Evolutionary conservation across 2,797 vertebrate genomes (phyloP).

Genomic region (Cheirogaleus major): DNA sequence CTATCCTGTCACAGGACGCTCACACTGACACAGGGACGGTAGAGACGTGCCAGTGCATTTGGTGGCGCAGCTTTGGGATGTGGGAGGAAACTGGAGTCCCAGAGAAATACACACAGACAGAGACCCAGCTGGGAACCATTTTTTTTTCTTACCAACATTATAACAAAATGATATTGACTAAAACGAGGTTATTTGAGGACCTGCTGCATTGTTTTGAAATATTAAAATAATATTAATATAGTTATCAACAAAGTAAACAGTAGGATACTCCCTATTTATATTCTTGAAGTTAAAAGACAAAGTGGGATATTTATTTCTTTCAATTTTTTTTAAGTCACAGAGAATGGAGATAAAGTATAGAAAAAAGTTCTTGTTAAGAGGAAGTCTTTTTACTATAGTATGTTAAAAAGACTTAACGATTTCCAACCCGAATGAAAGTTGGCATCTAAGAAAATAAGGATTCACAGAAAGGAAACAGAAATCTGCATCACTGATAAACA

Average conservation of each 20-base stretch:
- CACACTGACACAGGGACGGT: neutral
- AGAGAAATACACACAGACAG: neutral
- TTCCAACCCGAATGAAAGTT: neutral
- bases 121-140: neutral
- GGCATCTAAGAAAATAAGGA: neutral
- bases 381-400: neutral
- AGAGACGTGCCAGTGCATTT: neutral
- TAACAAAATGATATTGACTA: neutral
- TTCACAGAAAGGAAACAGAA: neutral
- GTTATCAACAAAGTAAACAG: neutral
- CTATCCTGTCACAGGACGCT: fast-evolving
- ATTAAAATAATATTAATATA: neutral
- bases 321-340: neutral
- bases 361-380: neutral
- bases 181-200: neutral
- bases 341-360: neutral
- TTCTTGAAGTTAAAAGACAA: neutral
- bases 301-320: neutral
- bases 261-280: neutral
- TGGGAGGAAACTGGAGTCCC: neutral
- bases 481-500: neutral
- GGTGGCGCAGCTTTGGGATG: neutral
- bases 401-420: neutral
- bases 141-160: no score
- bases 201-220: neutral